Evolutionary conservation across 2,113 vertebrate genomes (phyloP).

Genomic region (Micronycteris hirsuta): DNA sequence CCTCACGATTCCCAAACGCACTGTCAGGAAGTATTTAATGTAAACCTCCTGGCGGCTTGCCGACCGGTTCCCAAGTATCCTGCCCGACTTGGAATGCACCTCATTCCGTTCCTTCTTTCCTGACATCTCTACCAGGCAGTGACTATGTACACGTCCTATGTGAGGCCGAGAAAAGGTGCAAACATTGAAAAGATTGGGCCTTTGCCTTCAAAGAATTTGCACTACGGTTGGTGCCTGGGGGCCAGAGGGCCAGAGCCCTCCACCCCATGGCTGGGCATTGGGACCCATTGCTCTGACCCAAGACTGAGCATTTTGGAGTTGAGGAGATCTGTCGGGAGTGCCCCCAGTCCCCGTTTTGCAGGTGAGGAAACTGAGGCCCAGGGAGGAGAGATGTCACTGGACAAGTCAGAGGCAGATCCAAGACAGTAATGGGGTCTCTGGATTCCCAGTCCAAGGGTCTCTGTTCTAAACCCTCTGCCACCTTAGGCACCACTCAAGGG

Average conservation of each 20-base stretch:
- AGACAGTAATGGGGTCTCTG: neutral
- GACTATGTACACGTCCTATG: neutral
- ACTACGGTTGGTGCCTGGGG: neutral
- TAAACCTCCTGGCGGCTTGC: neutral
- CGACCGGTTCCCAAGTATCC: neutral
- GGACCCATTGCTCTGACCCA: neutral
- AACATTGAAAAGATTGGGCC: neutral
- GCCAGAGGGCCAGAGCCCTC: neutral
- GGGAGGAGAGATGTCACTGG: neutral
- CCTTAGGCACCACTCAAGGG: neutral
- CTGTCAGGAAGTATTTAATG: neutral
- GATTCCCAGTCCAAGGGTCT: neutral
- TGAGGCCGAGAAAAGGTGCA: neutral
- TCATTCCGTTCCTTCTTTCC: neutral
- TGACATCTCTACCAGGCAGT: neutral
- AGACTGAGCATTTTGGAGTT: neutral
- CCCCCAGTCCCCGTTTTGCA: neutral
- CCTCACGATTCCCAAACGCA: neutral
- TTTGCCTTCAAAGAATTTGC: neutral
- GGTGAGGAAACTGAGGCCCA: neutral
- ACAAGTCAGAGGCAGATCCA: neutral
- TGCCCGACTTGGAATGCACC: neutral
- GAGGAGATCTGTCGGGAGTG: neutral
- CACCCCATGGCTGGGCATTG: rapidly evolving
- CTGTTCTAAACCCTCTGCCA: neutral